Evolutionary conservation across 2,113 vertebrate species (phyloP), one percentile per base, ranked within the genome.

Genomic region (Gymnorhina tibicen): DNA sequence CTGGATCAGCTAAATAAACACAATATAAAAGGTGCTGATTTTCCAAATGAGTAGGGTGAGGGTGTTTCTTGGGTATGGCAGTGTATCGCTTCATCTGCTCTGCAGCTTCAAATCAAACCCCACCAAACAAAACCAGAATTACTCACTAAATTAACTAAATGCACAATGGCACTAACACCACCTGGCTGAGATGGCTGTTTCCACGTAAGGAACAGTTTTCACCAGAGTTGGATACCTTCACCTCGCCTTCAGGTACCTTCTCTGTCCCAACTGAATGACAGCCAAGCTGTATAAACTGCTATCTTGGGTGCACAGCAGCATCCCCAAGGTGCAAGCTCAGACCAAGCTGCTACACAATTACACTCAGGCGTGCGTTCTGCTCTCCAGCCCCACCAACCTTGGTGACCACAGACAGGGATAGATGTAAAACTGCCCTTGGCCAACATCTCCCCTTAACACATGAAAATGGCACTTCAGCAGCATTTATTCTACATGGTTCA

Each of bases 281-380:
- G 47, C 13, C 37, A 26, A 85, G 62, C n/a, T 3, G 3, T 5
- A 1, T 4, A 47, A 30, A 35, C 20, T 74, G 23, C 13, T 16
- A 13, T 7, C 35, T 46, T 70, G 37, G 4, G 8, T 3, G 11
- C 33, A 35, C 58, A 58, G 56, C 21, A 85, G 52, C 33, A 23
- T 41, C 20, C 22, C 28, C 24, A 27, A 3, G 0, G 4, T 28
- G 23, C 53, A 55, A 62, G n/a, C 41, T 69, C n/a, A 64, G 46
- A 19, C 41, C 17, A 7, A 47, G 55, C 14, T 56, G 37, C 50
- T 18, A 11, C 5, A 1, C 30, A 50, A 13, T 22, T 12, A 35
- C 32, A 58, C 17, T 26, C 33, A 13, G 21, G 15, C 0, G 0
- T 0, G 0, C 3, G 3, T 15, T 53, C 21, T n/a, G 16, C 42